Percentiles rank a stretch among this genome's conserved stretches.
Evolutionary conservation across 1,140 invertebrate genomes (phyloP).

Genomic region (Gryon sp.): DNA sequence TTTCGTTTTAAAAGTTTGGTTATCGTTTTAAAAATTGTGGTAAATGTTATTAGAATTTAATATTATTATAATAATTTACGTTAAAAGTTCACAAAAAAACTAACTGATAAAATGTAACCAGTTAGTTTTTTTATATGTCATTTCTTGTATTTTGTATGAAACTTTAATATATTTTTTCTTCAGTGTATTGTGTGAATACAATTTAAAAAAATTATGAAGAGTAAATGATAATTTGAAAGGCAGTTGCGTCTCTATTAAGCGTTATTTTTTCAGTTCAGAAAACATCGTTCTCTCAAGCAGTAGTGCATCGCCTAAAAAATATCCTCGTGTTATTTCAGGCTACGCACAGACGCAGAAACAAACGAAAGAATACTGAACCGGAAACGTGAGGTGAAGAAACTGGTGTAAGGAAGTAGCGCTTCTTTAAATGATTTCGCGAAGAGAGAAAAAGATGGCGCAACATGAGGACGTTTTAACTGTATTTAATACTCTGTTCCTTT

Average conservation of each 20-base stretch:
- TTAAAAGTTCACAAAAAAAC: too few relatives aligned
- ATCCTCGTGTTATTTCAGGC: conserved; percentile 17
- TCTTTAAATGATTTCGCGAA: conserved; percentile 49
- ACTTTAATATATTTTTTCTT: too few relatives aligned
- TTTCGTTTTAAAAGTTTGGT: too few relatives aligned
- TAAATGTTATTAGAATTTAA: too few relatives aligned
- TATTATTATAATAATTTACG: too few relatives aligned
- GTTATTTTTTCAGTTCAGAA: conserved; percentile 23
- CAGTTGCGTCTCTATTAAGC: conserved; percentile 32
- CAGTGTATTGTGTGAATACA: too few relatives aligned
- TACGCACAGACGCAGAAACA: conserved; percentile 37
- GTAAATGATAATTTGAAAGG: conserved; percentile 36
- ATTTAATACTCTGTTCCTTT: too few relatives aligned
- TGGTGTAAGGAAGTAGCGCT: conserved; percentile 28
- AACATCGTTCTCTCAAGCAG: conserved; percentile 15
- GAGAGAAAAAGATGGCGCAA: conserved; percentile 23
- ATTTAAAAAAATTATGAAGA: conserved; percentile 28
- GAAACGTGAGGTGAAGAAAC: conserved; percentile 16
- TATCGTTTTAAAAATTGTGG: too few relatives aligned
- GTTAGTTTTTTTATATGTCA: too few relatives aligned
- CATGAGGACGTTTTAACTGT: too few relatives aligned
- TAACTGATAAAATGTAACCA: too few relatives aligned
- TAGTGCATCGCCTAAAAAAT: conserved; percentile 40
- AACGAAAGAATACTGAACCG: conserved; percentile 34
- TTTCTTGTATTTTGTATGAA: too few relatives aligned